Base-by-base conservation (phyloP, 2,797 vertebrate genomes). In the Eidolon dupreanum region DNA sequence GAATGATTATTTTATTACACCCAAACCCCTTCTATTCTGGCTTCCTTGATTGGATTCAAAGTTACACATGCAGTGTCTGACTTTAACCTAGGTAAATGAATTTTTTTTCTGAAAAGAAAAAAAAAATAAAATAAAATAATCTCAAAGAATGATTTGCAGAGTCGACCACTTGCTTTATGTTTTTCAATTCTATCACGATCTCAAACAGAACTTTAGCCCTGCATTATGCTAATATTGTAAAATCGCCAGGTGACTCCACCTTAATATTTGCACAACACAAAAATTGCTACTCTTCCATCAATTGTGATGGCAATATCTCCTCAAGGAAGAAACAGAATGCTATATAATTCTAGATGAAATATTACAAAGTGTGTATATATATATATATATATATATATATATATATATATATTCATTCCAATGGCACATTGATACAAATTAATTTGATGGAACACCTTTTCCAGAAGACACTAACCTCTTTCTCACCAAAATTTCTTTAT, bases 241-340 rank as follows among this genome's bases (percentile, higher is more conserved):
- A 93, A 91, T 65, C 66, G 9, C 63, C 95, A 89, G 65, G 55
- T 95, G 70, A 89, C 26, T 85, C 55, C 22, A 51, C 63, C 89
- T 74, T 59, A 71, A 28, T 24, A 65, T 92, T 87, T 78, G 38
- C 63, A 57, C 31, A 87, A 41, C n/a, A 68, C 16, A 78, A 73
- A 95, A 93, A 57, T 71, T 6, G 8, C 17, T 41, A 11, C 13
- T 84, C 12, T 65, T 63, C 12, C 38, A 33, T 65, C 65, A 41
- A 11, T 89, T 53, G 26, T 53, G 28, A 77, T 82, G 22, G 36
- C 41, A 53, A 70, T 41, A 20, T 28, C 74, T 93, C 78, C 77
- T 61, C 12, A 75, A 75, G 81, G 24, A 89, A 61, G 26, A 88
- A 61, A 65, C 12, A 66, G 66, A 71, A 22, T 19, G 26, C 13